Conservation (phyloP, 92 coral and sea anemone species). For the Porites rus region DNA sequence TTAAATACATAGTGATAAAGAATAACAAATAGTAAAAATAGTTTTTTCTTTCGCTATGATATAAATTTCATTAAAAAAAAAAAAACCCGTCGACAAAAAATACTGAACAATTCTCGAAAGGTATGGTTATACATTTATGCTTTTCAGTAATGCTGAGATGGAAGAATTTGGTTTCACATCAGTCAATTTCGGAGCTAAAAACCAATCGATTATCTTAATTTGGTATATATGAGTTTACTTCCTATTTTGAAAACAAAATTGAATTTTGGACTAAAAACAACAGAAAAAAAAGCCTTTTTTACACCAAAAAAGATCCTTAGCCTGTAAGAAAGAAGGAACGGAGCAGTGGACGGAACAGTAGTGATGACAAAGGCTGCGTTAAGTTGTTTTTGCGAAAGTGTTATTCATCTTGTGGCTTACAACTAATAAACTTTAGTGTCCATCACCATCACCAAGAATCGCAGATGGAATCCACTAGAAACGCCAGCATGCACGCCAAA, state of each 20-base stretch:
- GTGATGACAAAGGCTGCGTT: no score
- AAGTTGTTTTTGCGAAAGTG: no score
- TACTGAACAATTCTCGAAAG: no score
- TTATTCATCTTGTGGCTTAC: no score
- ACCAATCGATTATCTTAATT: background rate
- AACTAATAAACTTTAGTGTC: no score
- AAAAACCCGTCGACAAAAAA: background rate
- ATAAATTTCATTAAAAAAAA: background rate
- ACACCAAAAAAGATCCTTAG: background rate
- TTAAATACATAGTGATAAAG: background rate
- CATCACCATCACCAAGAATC: no score
- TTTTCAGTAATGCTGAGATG: background rate
- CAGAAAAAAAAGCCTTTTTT: background rate
- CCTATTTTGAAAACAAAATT: background rate
- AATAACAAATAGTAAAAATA: background rate
- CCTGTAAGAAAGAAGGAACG: background rate
- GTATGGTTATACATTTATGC: background rate
- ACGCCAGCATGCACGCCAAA: no score
- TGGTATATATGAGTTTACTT: background rate
- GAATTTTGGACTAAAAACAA: background rate
- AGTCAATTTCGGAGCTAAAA: background rate
- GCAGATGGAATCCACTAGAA: no score
- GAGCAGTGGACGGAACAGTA: no score
- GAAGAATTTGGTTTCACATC: background rate
- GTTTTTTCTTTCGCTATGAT: background rate